Evolutionary conservation across 1,140 invertebrate genomes (phyloP).

Genomic region (Cyclargus thomasi): DNA sequence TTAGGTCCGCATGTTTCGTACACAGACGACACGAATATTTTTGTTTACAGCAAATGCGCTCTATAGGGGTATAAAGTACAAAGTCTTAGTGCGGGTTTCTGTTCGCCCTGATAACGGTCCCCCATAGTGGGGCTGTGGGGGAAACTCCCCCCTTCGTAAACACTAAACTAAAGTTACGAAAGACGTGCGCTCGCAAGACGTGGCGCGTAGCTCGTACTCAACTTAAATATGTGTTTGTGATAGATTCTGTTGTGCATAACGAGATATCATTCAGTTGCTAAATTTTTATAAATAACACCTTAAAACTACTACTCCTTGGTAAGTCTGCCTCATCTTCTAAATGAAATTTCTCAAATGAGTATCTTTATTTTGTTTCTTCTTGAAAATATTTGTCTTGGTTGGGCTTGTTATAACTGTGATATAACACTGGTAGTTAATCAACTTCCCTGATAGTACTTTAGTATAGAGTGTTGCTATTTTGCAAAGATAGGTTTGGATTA

Average conservation of each 20-base stretch:
- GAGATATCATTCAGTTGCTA: background rate
- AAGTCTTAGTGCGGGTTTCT: background rate
- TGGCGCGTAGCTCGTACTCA: background rate
- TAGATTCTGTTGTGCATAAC: background rate
- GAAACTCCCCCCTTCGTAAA: background rate
- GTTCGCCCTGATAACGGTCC: background rate
- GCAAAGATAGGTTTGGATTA: too few species aligned
- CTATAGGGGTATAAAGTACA: background rate
- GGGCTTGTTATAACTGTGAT: too few species aligned
- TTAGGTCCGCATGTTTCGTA: background rate
- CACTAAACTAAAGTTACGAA: slow-evolving; percentile 1
- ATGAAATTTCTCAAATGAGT: too few species aligned
- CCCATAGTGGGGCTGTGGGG: background rate
- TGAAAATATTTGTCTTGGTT: too few species aligned
- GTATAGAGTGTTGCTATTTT: too few species aligned
- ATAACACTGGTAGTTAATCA: too few species aligned
- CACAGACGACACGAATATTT: background rate
- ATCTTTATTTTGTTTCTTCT: too few species aligned
- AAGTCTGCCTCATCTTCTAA: too few species aligned
- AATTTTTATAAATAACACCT: too few species aligned
- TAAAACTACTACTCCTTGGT: too few species aligned
- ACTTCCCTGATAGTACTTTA: too few species aligned
- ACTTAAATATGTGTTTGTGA: background rate
- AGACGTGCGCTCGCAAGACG: background rate
- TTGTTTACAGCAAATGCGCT: background rate